Conservation (phyloP, 2,113 vertebrate genomes). For the Gymnorhina tibicen region DNA sequence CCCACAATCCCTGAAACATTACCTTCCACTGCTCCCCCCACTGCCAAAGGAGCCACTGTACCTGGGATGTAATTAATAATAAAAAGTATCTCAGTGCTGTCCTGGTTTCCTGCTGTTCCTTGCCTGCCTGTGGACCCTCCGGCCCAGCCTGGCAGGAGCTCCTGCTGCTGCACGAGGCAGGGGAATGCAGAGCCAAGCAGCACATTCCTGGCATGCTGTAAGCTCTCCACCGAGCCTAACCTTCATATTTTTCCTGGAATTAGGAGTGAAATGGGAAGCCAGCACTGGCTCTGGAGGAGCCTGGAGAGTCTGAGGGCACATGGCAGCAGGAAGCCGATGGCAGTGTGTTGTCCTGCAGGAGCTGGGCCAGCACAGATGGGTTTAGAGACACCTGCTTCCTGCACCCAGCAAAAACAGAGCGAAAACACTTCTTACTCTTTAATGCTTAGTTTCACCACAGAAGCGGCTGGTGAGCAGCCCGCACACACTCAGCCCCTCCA, state of each 20-base stretch:
- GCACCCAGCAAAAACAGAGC: fast-evolving
- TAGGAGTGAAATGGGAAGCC: slow-evolving; percentile 17
- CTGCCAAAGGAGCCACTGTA: not conserved
- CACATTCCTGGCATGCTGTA: slow-evolving; percentile 47
- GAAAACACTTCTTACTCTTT: not conserved
- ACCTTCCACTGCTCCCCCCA: not conserved
- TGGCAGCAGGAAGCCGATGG: not conserved
- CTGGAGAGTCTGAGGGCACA: not conserved
- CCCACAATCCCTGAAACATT: not conserved
- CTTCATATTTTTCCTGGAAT: slow-evolving; percentile 55
- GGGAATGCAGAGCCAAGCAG: slow-evolving; percentile 24
- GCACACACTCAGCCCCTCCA: not conserved
- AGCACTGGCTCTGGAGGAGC: not conserved
- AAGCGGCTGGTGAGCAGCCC: not conserved
- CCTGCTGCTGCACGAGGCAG: not conserved
- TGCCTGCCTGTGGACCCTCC: not conserved
- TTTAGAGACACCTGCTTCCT: not conserved
- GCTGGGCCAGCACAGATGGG: not conserved
- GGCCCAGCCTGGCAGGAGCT: not conserved
- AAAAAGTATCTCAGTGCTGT: not conserved
- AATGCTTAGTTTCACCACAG: not conserved
- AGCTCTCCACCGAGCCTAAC: slow-evolving; percentile 3
- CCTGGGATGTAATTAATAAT: not conserved
- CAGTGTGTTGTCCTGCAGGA: not conserved
- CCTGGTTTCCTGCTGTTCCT: not conserved